Conservation (phyloP, 1,140 invertebrate genomes). For the Drosophila rufa region DNA sequence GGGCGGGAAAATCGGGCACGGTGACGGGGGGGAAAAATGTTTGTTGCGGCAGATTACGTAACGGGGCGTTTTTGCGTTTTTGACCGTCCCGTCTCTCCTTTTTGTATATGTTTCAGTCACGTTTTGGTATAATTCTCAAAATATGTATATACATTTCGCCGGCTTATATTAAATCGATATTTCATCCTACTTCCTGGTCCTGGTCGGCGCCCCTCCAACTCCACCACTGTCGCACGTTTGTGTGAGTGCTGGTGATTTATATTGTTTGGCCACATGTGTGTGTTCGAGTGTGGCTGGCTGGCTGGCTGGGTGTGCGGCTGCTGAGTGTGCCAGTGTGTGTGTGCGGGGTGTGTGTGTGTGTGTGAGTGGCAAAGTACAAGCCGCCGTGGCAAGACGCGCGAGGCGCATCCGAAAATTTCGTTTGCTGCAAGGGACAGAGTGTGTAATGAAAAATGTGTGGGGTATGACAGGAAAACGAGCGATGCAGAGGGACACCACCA, state of each 20-base stretch:
- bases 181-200: constrained; percentile 49
- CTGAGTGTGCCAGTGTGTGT: constrained; percentile 5
- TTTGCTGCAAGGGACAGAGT: constrained; percentile 62
- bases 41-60: constrained; percentile 41
- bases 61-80: constrained; percentile 37
- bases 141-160: constrained; percentile 47
- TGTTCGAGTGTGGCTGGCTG: constrained; percentile 27
- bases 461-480: constrained; percentile 51
- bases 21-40: neutral
- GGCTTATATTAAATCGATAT: constrained; percentile 53
- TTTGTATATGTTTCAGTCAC: constrained; percentile 51
- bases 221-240: constrained; percentile 41
- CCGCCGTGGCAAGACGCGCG: constrained; percentile 57
- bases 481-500: constrained; percentile 34
- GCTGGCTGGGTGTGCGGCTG: constrained; percentile 12
- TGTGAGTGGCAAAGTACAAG: constrained; percentile 51
- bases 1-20: neutral
- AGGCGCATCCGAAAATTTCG: constrained; percentile 62
- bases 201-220: constrained; percentile 24
- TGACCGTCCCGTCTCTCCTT: constrained; percentile 20
- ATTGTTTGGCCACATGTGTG: constrained; percentile 50
- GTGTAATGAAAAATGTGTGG: constrained; percentile 61
- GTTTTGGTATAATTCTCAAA: constrained; percentile 51
- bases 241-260: constrained; percentile 57
- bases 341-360: constrained; percentile 15